Evolutionary conservation across 2,113 vertebrate species (phyloP).

Genomic region (Strix aluco): DNA sequence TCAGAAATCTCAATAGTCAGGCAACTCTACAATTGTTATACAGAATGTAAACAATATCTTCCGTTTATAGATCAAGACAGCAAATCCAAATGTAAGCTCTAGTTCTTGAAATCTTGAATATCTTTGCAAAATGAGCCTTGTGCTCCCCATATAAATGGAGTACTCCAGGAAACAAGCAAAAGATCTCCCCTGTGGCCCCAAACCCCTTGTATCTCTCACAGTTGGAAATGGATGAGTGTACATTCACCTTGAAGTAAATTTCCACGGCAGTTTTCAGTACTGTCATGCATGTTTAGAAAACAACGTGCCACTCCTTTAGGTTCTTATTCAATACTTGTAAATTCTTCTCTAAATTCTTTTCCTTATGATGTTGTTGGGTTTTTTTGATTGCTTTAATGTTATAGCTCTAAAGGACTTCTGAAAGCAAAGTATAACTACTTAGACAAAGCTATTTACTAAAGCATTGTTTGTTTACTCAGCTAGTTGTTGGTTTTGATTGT

Average conservation of each 20-base stretch:
- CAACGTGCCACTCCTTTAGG: background rate
- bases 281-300: background rate
- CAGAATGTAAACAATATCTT: background rate
- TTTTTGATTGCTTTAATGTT: background rate
- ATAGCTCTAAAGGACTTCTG: background rate
- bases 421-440: background rate
- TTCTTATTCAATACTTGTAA: background rate
- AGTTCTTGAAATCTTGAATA: background rate
- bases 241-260: background rate
- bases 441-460: background rate
- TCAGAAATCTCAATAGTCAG: background rate
- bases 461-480: background rate
- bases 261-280: background rate
- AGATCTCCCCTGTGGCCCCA: background rate
- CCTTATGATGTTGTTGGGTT: background rate
- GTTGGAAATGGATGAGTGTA: background rate
- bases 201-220: background rate
- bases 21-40: background rate
- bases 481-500: background rate
- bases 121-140: background rate
- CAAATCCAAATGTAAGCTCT: background rate
- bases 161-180: background rate
- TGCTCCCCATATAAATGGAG: background rate
- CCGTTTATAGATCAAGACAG: background rate
- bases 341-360: background rate